Conservation (phyloP, 2,797 vertebrate species). For the Halcyon badia region DNA sequence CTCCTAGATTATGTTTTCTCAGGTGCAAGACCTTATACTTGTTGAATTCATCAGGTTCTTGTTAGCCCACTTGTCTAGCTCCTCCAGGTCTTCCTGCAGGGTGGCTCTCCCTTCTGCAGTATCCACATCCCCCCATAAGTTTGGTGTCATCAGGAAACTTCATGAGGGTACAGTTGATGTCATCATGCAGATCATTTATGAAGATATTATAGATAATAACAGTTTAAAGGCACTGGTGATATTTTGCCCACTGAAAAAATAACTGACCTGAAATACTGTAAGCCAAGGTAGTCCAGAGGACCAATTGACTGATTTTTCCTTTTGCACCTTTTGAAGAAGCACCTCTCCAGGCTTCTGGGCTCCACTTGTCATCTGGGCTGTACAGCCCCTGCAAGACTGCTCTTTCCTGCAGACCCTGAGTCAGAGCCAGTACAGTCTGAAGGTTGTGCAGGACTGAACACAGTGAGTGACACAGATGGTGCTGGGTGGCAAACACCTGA, state of each 20-base stretch:
- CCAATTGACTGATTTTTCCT: not conserved
- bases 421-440: too few relatives aligned
- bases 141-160: not conserved
- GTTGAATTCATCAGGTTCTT: too few relatives aligned
- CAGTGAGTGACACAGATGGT: rapidly evolving
- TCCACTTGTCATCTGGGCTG: not conserved
- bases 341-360: not conserved
- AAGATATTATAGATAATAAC: not conserved
- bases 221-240: not conserved
- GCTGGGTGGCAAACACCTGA: not conserved
- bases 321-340: not conserved
- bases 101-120: too few relatives aligned
- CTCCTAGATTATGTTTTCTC: too few relatives aligned
- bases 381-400: rapidly evolving
- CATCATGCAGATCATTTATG: too few relatives aligned
- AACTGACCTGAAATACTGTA: not conserved
- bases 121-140: too few relatives aligned
- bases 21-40: too few relatives aligned
- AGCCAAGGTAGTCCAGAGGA: not conserved
- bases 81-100: too few relatives aligned
- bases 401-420: not conserved
- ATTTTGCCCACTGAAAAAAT: not conserved
- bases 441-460: not conserved
- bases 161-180: not conserved
- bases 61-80: too few relatives aligned